A percentile compares a stretch with the other conserved stretches of the same genome.
Conservation (phyloP, 1,140 invertebrate genomes). For the Coenobita brevimanus region DNA sequence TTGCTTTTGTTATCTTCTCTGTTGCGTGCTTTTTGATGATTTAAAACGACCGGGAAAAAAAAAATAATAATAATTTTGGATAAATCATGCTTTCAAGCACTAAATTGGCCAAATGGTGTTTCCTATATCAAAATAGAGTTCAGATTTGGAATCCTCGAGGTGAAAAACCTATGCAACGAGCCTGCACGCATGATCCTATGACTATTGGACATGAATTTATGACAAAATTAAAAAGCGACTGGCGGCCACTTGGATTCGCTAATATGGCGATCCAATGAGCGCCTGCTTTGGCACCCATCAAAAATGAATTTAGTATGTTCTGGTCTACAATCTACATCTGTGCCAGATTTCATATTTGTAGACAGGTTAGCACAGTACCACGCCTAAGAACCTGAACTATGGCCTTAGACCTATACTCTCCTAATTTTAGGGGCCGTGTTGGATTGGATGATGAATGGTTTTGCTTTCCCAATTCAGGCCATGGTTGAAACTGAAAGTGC, state of each 20-base stretch:
- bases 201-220: neutral
- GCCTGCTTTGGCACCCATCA: neutral
- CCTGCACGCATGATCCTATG: neutral
- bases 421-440: too few species aligned
- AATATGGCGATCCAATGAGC: conserved; percentile 7
- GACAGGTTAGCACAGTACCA: neutral
- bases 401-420: neutral
- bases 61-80: neutral
- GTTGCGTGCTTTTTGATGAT: too few species aligned
- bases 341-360: conserved; percentile 18
- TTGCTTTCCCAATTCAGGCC: too few species aligned
- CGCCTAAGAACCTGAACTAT: conserved; percentile 10
- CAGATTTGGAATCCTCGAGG: neutral
- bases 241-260: neutral
- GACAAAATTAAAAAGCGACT: conserved; percentile 7
- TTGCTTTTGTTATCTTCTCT: too few species aligned
- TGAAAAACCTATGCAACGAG: neutral
- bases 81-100: neutral
- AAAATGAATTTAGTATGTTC: neutral
- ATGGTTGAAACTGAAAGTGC: too few species aligned
- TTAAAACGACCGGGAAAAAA: too few species aligned
- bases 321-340: too few species aligned
- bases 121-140: neutral
- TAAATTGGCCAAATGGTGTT: neutral
- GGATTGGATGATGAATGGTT: too few species aligned